A percentile compares a stretch with the other conserved stretches of the same genome.
These are phyloP conservation scores for Ctenochaetus hawaiiensis DNA, from an alignment of 2,797 vertebrate genomes.

Conservation along the genomic window DNA sequence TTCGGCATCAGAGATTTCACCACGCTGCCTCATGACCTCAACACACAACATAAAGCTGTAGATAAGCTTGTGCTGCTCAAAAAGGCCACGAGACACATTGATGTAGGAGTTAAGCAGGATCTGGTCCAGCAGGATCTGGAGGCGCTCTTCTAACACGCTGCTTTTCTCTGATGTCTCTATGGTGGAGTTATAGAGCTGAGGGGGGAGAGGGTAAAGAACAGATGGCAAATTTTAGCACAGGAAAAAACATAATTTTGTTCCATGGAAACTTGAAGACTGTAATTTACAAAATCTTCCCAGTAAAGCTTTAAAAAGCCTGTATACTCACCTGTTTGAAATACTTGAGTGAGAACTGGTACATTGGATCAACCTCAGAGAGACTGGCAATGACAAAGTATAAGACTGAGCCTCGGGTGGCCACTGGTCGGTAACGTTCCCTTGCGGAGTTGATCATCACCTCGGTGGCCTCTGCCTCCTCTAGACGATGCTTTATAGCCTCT, in stretches of 20 bases:
- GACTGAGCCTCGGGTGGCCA: conserved; percentile 86
- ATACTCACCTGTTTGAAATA: conserved; percentile 88
- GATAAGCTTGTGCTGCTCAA: conserved; percentile 89
- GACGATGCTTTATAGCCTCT: conserved; percentile 84
- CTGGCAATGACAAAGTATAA: conserved; percentile 88
- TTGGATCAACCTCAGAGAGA: conserved; percentile 89
- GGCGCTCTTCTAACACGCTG: conserved; percentile 75
- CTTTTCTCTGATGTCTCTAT: conserved; percentile 83
- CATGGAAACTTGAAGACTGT: background rate
- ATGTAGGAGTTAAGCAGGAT: conserved; percentile 84
- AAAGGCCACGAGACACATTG: conserved; percentile 86
- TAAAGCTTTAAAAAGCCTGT: background rate
- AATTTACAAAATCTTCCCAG: background rate
- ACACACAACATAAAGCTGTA: conserved; percentile 89
- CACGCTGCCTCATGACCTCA: conserved; percentile 85
- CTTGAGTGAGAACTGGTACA: conserved; percentile 91
- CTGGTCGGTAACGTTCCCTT: conserved; percentile 85
- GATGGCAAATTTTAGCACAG: background rate
- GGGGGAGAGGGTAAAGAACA: background rate
- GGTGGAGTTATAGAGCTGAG: conserved; percentile 87
- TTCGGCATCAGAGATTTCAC: conserved; percentile 81
- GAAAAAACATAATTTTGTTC: background rate
- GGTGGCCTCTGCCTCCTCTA: conserved; percentile 87
- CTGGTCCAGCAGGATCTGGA: conserved; percentile 83
- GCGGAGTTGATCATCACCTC: conserved; percentile 86